These are phyloP conservation scores for Ceriagrion tenellum DNA, from an alignment of 2,888 invertebrate species.

Conservation along the genomic window DNA sequence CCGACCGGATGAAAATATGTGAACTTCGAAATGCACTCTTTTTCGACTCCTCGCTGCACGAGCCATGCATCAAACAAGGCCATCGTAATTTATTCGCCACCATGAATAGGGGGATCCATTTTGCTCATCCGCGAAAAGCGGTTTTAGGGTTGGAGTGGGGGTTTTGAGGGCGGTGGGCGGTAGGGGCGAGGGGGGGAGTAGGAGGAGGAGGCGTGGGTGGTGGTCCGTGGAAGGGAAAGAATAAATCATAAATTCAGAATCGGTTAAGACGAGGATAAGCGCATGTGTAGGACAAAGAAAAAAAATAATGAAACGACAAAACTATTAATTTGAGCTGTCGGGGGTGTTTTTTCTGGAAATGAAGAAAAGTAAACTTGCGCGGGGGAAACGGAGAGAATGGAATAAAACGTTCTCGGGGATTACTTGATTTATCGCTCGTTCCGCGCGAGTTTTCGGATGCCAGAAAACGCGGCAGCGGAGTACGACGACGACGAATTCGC, in stretches of 20 bases:
- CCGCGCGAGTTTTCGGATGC: conserved; percentile 55
- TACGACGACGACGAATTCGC: conserved; percentile 60
- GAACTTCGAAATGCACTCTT: conserved; percentile 64
- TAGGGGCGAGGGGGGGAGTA: not conserved
- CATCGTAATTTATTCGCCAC: conserved; percentile 43
- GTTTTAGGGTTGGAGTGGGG: not conserved
- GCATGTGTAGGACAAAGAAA: conserved; percentile 24
- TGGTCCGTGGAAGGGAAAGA: not conserved
- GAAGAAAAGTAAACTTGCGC: conserved; percentile 63
- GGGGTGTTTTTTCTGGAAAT: conserved; percentile 48
- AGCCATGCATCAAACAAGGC: conserved; percentile 54
- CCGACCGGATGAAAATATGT: conserved; percentile 56
- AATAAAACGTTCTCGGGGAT: conserved; percentile 57
- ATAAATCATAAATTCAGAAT: conserved; percentile 38
- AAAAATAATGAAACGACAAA: conserved; percentile 34
- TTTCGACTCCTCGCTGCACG: conserved; percentile 57
- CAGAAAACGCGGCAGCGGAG: not conserved
- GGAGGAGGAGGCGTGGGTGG: not conserved
- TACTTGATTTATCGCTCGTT: conserved; percentile 59
- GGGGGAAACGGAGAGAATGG: conserved; percentile 60
- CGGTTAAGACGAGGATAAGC: conserved; percentile 45
- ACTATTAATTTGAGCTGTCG: conserved; percentile 59
- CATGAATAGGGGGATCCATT: conserved; percentile 36
- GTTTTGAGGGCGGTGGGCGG: not conserved
- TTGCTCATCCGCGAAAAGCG: conserved; percentile 26